Evolutionary conservation across 2,888 invertebrate species (phyloP).

Genomic region (Eulithis testata): DNA sequence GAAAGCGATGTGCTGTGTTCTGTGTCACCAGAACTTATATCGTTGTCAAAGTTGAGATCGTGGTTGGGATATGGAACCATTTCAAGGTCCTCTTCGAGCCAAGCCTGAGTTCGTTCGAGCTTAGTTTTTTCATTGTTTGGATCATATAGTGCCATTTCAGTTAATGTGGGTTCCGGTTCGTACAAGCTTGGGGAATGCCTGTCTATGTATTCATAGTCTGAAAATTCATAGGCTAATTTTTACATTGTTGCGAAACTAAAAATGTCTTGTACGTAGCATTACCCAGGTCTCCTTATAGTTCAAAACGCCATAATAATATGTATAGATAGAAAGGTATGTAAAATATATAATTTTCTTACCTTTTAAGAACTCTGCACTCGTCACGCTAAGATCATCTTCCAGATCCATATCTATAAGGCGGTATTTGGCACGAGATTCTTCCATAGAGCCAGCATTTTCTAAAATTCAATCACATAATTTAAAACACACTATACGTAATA

Average conservation of each 20-base stretch:
- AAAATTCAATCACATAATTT: neutral
- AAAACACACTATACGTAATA: neutral
- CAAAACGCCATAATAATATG: too few species aligned
- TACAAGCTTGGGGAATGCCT: constrained; percentile 42
- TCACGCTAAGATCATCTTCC: constrained; percentile 48
- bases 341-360: constrained; percentile 34
- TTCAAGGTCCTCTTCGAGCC: constrained; percentile 59
- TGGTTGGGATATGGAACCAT: constrained; percentile 45
- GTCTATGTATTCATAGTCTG: constrained; percentile 47
- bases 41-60: constrained; percentile 38
- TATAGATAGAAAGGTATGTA: too few species aligned
- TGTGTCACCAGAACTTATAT: constrained; percentile 49
- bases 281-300: too few species aligned
- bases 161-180: constrained; percentile 20
- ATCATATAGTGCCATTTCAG: constrained; percentile 22
- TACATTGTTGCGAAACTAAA: too few species aligned
- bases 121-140: constrained; percentile 41
- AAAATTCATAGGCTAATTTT: constrained; percentile 18
- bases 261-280: too few species aligned
- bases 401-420: constrained; percentile 40
- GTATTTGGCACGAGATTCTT: constrained; percentile 24
- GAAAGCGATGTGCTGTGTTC: constrained; percentile 43
- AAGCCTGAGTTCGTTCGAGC: constrained; percentile 58
- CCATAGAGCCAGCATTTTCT: constrained; percentile 15
- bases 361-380: constrained; percentile 49